Base-by-base conservation (phyloP, 2,797 vertebrate species). In the Stomatorhinus walkeri region DNA sequence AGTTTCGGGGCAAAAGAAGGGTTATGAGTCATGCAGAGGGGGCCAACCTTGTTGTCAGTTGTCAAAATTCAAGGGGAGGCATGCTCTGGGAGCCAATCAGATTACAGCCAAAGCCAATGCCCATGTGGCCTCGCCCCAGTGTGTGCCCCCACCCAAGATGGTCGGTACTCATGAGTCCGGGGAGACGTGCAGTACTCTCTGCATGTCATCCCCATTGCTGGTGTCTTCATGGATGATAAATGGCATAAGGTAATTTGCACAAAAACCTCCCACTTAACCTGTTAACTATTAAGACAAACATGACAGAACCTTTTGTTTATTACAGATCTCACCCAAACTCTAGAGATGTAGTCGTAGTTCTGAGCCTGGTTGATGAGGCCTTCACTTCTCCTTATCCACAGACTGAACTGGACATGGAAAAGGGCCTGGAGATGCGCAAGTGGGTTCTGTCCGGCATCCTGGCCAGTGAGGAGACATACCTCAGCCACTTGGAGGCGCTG, bases 361-460 rank as follows among this genome's bases (percentile, higher is more conserved):
- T n/a, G 52, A 40, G 4, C 52, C 22, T 61, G 14, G 16, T 7
- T 59, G 12, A 36, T 22, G 32, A 14, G 14, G 52, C 52, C 85
- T 64, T 85, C 7, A 0, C 40, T 46, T 9, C 0, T 76, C 0
- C 88, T 86, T 88, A 46, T 68, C 86, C 59, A 2, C 92, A 99
- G 98, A 96, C 95, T 90, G 97, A 98, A 89, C 92, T 96, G 92
- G 97, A 98, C 92, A 92, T 97, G 94, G 97, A 98, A 90, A 98
- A 98, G 89, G 97, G 96, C 48, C 91, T 98, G 93, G 97, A 98
- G 94, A 98, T 99, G 98, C 96, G 98, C 88, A 98, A 98, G 93
- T 98, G 97, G 97, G 98, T 99, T 89, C 93, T 99, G n/a, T 98
- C 98, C 10, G 98, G 97, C 90, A 98, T 99, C 93, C 93, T 99